Conservation (phyloP, 1,140 invertebrate species). For the Lanistes nyassanus region DNA sequence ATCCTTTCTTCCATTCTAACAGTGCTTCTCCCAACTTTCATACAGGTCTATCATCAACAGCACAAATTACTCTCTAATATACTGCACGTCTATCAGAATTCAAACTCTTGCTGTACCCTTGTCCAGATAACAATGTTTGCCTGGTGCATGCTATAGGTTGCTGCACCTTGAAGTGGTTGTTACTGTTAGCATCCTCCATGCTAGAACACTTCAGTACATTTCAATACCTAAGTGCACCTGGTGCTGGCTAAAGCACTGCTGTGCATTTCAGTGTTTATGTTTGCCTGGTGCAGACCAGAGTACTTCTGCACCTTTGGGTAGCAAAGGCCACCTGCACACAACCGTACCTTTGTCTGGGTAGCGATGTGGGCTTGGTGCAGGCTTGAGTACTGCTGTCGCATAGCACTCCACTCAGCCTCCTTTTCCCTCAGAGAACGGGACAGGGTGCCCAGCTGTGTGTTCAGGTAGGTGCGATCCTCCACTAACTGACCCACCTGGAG, state of each 20-base stretch:
- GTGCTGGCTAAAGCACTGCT: neutral
- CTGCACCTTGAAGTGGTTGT: too few relatives aligned
- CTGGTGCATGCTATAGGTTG: neutral
- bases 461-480: constrained; percentile 60
- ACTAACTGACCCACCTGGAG: constrained; percentile 57
- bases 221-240: neutral
- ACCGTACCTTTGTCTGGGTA: constrained; percentile 48
- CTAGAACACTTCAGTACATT: too few relatives aligned
- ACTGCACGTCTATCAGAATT: too few relatives aligned
- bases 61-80: too few relatives aligned
- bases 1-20: too few relatives aligned
- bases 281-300: neutral
- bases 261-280: neutral
- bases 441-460: constrained; percentile 52
- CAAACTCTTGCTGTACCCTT: neutral
- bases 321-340: neutral
- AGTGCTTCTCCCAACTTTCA: too few relatives aligned
- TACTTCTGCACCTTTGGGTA: constrained; percentile 6
- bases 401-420: constrained; percentile 48
- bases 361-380: constrained; percentile 50
- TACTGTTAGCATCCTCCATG: too few relatives aligned
- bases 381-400: constrained; percentile 46
- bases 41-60: too few relatives aligned
- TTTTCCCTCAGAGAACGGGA: constrained; percentile 56
- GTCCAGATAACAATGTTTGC: neutral